Evolutionary conservation across 37 sponge, comb jelly and placozoan species (phyloP).

Genomic region (Halichondria panicea): DNA sequence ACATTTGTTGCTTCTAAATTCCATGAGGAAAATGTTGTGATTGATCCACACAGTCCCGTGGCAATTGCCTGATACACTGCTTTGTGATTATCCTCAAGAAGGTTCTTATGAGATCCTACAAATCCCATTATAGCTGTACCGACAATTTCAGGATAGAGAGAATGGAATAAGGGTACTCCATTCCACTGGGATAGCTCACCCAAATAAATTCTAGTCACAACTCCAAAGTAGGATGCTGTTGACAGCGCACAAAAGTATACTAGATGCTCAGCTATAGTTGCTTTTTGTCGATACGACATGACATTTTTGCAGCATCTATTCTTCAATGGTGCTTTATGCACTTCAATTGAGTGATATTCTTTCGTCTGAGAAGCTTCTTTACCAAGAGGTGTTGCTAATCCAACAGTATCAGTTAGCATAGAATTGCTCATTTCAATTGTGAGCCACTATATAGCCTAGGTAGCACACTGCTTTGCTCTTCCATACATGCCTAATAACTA

Average conservation of each 20-base stretch:
- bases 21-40: slow-evolving; percentile 75
- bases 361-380: too few relatives aligned
- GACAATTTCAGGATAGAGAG: slow-evolving; percentile 54
- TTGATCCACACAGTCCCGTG: slow-evolving; percentile 69
- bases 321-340: too few relatives aligned
- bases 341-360: slow-evolving; percentile 19
- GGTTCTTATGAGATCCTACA: slow-evolving; percentile 19
- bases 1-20: slow-evolving; percentile 43
- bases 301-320: background rate
- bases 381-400: too few relatives aligned
- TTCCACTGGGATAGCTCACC: slow-evolving; percentile 24
- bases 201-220: slow-evolving; percentile 34
- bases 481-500: too few relatives aligned
- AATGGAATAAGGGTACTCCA: slow-evolving; percentile 47
- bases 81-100: slow-evolving; percentile 14
- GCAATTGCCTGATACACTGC: slow-evolving; percentile 43
- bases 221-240: slow-evolving; percentile 39
- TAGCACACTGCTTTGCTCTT: too few relatives aligned
- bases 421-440: too few relatives aligned
- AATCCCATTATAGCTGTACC: slow-evolving; percentile 61
- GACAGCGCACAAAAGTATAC: slow-evolving; percentile 26
- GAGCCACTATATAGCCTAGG: too few relatives aligned
- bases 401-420: background rate
- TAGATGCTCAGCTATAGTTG: slow-evolving; percentile 14
- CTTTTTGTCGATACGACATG: slow-evolving; percentile 28